These are phyloP conservation scores for Corticium candelabrum DNA, from an alignment of 37 sponge, comb jelly and placozoan species.

Conservation along the genomic window DNA sequence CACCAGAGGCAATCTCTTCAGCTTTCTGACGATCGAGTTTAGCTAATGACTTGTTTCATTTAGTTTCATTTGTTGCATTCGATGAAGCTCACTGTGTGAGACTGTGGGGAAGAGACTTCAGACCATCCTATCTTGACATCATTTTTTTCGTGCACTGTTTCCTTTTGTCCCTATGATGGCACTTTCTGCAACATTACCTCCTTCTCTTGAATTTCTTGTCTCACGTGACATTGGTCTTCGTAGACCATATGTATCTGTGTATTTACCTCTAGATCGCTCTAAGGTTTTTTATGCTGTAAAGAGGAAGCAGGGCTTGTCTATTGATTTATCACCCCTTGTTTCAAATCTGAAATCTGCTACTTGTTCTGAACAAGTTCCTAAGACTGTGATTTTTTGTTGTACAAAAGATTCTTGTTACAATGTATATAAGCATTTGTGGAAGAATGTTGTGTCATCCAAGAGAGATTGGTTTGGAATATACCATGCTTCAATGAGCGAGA, in stretches of 20 bases:
- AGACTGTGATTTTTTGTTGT: neutral
- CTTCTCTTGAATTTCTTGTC: neutral
- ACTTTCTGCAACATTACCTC: neutral
- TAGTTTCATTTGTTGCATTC: neutral
- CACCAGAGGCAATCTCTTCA: neutral
- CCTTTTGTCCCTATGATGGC: neutral
- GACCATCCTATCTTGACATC: neutral
- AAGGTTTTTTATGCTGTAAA: neutral
- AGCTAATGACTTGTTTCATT: neutral
- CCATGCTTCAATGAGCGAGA: neutral
- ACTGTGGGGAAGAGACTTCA: neutral
- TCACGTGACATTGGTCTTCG: neutral
- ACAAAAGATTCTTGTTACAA: neutral
- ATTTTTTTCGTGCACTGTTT: neutral
- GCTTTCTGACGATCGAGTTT: neutral
- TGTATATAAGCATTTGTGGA: neutral
- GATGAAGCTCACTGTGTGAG: neutral
- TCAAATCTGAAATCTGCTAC: neutral
- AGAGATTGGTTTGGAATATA: neutral
- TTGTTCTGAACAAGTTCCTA: neutral
- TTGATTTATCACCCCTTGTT: neutral
- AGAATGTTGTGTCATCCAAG: too few relatives aligned
- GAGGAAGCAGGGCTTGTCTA: neutral
- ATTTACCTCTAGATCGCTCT: neutral
- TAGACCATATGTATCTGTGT: neutral